Evolutionary conservation across 2,113 vertebrate genomes (phyloP).

Genomic region (Dicerorhinus sumatrensis): DNA sequence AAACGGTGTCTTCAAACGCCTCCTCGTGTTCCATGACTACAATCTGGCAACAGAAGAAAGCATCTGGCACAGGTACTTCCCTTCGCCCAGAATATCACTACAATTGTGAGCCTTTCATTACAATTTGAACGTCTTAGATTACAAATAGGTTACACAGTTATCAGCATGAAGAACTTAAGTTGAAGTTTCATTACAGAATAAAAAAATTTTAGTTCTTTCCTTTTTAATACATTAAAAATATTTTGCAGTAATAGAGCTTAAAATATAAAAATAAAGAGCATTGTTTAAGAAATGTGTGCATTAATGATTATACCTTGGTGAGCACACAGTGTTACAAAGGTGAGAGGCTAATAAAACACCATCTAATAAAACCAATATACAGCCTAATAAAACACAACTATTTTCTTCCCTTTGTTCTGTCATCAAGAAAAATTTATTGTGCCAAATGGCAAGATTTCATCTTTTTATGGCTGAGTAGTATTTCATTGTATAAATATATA

Average conservation of each 20-base stretch:
- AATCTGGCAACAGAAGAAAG: not conserved
- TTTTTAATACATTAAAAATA: slow-evolving; percentile 18
- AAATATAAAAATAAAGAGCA: not conserved
- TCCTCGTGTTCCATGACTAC: not conserved
- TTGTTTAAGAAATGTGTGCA: not conserved
- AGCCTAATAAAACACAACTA: not conserved
- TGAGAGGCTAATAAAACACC: not conserved
- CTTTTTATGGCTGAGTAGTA: too few species aligned
- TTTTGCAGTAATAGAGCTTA: not conserved
- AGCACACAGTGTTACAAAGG: not conserved
- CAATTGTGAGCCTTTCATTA: not conserved
- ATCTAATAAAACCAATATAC: not conserved
- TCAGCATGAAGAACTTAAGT: not conserved
- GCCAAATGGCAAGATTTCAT: too few species aligned
- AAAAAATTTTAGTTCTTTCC: not conserved
- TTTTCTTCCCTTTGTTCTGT: not conserved
- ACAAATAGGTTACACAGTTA: not conserved
- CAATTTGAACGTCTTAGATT: not conserved
- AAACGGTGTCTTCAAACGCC: not conserved
- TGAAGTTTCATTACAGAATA: not conserved
- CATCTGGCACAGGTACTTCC: not conserved
- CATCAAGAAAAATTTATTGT: not conserved
- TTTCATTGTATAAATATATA: too few species aligned
- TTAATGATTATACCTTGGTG: not conserved
- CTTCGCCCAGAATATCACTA: not conserved